Percentiles rank a stretch among this genome's conserved stretches.
phyloP scores from a whole-genome alignment of 2,797 vertebrate genomes.

The Cyprinodon diabolis region DNA sequence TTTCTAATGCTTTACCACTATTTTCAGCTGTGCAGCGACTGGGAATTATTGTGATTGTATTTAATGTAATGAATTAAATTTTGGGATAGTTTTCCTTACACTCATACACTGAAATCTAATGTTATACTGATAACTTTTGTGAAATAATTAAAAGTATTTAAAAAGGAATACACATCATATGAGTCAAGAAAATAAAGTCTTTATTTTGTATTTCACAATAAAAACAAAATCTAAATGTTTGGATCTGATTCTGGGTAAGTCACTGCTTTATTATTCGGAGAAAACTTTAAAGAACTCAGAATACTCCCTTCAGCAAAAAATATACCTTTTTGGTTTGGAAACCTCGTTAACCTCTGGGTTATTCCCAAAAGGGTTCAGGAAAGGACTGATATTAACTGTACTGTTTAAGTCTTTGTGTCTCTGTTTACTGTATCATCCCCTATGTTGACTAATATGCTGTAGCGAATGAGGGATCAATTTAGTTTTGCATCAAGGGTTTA shows the following conservation, averaged over 20 bases:
- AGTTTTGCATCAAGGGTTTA: conserved; percentile 12
- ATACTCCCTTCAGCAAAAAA: not conserved
- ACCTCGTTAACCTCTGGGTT: not conserved
- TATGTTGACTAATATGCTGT: not conserved
- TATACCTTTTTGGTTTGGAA: not conserved
- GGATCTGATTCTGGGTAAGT: not conserved
- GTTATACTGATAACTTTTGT: not conserved
- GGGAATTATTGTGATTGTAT: not conserved
- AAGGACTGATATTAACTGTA: not conserved
- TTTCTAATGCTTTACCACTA: not conserved
- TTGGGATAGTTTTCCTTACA: not conserved
- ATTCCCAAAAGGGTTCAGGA: not conserved
- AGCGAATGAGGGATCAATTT: conserved; percentile 8
- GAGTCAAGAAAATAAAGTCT: not conserved
- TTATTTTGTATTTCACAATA: not conserved
- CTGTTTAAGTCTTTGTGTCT: not conserved
- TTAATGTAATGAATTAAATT: not conserved
- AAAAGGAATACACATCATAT: not conserved
- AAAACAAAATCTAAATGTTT: not conserved
- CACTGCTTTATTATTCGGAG: not conserved
- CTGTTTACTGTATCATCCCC: not conserved
- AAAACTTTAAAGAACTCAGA: conserved; percentile 1
- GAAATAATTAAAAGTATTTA: not conserved
- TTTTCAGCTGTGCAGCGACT: not conserved
- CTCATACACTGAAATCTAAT: not conserved